Percentiles rank a stretch among this genome's conserved stretches.
Conservation (phyloP, 2,113 vertebrate genomes). For the Scatophagus argus region DNA sequence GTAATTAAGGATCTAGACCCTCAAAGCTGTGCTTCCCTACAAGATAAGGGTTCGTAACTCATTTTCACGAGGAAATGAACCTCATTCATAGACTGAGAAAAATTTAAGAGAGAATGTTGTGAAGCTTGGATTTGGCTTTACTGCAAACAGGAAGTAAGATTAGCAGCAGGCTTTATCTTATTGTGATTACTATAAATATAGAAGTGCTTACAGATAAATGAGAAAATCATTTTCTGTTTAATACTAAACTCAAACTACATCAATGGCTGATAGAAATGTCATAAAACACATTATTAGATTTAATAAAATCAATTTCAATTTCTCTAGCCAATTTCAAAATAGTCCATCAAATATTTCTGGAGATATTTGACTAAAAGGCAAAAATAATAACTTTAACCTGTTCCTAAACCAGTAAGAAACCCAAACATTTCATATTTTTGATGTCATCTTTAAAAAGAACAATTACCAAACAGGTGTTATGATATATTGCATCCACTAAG, state of each 20-base stretch:
- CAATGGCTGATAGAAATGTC: too few species aligned
- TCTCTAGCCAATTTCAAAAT: neutral
- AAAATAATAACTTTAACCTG: too few species aligned
- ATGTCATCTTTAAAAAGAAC: neutral
- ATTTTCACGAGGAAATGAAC: conserved; percentile 11
- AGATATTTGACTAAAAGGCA: neutral
- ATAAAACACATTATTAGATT: too few species aligned
- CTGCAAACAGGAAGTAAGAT: neutral
- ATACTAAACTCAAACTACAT: too few species aligned
- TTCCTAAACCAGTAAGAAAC: neutral
- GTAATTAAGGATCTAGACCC: conserved; percentile 16
- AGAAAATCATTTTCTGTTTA: neutral
- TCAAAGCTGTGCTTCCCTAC: neutral
- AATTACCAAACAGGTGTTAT: neutral
- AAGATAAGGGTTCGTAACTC: conserved; percentile 23
- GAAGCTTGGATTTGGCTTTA: neutral
- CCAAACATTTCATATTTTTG: neutral
- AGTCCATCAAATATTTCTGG: neutral
- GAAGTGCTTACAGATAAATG: neutral
- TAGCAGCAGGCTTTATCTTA: neutral
- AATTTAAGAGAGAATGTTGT: conserved; percentile 4
- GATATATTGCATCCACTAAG: neutral
- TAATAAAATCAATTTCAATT: too few species aligned
- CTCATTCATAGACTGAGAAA: neutral
- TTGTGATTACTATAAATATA: neutral